Conservation (phyloP, 2,888 invertebrate genomes). For the Leptothorax acervorum region DNA sequence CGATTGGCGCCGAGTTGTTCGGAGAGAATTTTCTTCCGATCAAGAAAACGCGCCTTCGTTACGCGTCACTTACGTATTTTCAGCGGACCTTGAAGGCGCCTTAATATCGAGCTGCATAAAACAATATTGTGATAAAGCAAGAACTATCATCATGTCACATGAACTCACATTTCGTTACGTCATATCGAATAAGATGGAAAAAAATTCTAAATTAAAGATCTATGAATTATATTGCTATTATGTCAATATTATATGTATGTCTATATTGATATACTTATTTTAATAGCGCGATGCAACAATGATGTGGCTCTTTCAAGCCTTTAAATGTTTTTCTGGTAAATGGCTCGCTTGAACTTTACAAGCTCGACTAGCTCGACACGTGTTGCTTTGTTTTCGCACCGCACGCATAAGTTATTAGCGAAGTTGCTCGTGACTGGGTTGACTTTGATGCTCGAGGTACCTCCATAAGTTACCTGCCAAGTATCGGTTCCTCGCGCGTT, state of each 20-base stretch:
- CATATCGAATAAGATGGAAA: neutral
- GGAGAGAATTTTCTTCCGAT: constrained; percentile 32
- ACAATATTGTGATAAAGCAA: neutral
- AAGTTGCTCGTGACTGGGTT: constrained; percentile 5
- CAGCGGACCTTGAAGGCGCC: constrained; percentile 19
- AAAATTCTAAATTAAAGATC: neutral
- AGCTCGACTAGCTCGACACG: neutral
- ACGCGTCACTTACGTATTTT: neutral
- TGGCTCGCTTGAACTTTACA: neutral
- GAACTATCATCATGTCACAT: neutral
- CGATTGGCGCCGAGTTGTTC: constrained; percentile 25
- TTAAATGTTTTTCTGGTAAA: neutral
- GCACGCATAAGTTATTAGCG: constrained; percentile 32
- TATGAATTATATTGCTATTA: neutral
- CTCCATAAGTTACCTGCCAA: neutral
- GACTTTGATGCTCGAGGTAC: constrained; percentile 10
- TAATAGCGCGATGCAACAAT: neutral
- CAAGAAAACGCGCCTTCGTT: neutral
- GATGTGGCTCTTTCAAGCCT: neutral
- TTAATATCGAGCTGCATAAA: constrained; percentile 23
- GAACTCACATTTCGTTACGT: neutral
- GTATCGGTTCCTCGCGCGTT: constrained; percentile 19
- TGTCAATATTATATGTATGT: neutral
- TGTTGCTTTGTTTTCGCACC: constrained; percentile 10
- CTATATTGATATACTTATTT: neutral